These are phyloP conservation scores for Entelurus aequoreus DNA, from an alignment of 2,113 vertebrate genomes.

Conservation along the genomic window DNA sequence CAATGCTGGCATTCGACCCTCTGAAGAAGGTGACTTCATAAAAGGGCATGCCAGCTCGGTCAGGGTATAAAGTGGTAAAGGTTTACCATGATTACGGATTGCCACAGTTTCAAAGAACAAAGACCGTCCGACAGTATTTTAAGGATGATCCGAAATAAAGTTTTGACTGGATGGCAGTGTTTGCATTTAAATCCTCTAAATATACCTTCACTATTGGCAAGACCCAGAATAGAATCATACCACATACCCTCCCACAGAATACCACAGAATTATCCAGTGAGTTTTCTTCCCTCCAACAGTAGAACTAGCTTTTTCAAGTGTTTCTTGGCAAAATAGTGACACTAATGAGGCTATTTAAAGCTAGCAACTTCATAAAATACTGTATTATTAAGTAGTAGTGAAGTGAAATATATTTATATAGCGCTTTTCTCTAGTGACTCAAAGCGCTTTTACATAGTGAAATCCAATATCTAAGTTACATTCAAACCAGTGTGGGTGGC, in stretches of 20 bases:
- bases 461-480: no score
- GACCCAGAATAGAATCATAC: constrained; percentile 49
- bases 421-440: no score
- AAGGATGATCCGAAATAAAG: constrained; percentile 29
- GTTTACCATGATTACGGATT: not conserved
- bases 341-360: no score
- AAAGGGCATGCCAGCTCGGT: not conserved
- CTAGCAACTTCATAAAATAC: no score
- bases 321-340: no score
- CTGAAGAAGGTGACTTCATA: not conserved
- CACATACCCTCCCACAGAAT: constrained; percentile 43
- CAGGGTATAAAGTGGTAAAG: not conserved
- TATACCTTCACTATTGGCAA: constrained; percentile 34
- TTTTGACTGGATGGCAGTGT: constrained; percentile 36
- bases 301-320: not conserved
- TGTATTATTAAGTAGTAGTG: no score
- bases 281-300: constrained; percentile 11
- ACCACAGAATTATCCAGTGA: constrained; percentile 24
- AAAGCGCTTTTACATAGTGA: no score
- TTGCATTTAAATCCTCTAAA: constrained; percentile 35
- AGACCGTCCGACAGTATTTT: constrained; percentile 28
- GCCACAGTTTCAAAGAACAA: constrained; percentile 8
- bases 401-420: no score
- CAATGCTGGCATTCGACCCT: not conserved
- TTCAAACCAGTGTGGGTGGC: no score